Evolutionary conservation across 2,888 invertebrate genomes (phyloP).

Genomic region (Eurytoma californica): DNA sequence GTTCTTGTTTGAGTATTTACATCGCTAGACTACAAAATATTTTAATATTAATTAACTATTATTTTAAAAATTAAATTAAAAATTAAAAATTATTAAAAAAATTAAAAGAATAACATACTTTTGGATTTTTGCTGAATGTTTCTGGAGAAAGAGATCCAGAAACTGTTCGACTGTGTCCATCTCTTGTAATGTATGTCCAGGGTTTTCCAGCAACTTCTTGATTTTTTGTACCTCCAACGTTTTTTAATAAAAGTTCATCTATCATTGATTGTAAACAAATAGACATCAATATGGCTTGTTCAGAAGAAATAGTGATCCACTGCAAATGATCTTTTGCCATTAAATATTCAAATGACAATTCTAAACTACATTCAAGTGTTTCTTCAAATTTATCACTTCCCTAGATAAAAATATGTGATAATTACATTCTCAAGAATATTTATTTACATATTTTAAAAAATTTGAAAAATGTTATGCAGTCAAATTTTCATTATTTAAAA

Average conservation of each 20-base stretch:
- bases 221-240: slow-evolving; percentile 78
- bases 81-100: slow-evolving; percentile 36
- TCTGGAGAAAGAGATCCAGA: slow-evolving; percentile 78
- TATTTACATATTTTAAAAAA: too few species aligned
- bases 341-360: slow-evolving; percentile 96
- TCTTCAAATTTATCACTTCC: slow-evolving; percentile 65
- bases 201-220: slow-evolving; percentile 74
- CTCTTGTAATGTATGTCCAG: slow-evolving; percentile 84
- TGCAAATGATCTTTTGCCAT: slow-evolving; percentile 92
- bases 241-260: slow-evolving; percentile 90
- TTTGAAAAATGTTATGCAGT: slow-evolving; percentile 13
- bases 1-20: slow-evolving; percentile 63
- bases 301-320: slow-evolving; percentile 94
- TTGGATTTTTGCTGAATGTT: slow-evolving; percentile 73
- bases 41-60: slow-evolving; percentile 16
- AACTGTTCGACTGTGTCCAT: slow-evolving; percentile 83
- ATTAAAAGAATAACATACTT: slow-evolving; percentile 53
- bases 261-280: slow-evolving; percentile 97
- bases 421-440: not conserved
- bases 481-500: not conserved
- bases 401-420: slow-evolving; percentile 57
- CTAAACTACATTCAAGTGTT: slow-evolving; percentile 76
- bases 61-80: too few species aligned
- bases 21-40: slow-evolving; percentile 58
- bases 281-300: slow-evolving; percentile 96